Evolutionary conservation across 1,140 invertebrate genomes (phyloP).

Genomic region (Aphelinus atriplicis): DNA sequence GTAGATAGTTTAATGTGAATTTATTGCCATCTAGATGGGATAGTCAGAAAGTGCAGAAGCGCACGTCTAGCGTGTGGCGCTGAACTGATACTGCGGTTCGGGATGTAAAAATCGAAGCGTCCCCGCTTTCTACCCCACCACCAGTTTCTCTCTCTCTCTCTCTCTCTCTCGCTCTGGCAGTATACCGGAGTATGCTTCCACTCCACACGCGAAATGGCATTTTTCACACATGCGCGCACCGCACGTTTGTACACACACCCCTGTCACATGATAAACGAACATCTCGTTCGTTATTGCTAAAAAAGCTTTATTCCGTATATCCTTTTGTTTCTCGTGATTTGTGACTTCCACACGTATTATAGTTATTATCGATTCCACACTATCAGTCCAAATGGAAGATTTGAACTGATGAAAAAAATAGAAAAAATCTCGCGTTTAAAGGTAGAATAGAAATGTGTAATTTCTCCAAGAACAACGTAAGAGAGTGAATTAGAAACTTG

Average conservation of each 20-base stretch:
- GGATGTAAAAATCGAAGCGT: conserved; percentile 34
- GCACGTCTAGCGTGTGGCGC: conserved; percentile 41
- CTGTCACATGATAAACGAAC: conserved; percentile 16
- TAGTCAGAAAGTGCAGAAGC: conserved; percentile 60
- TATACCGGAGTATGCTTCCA: conserved; percentile 26
- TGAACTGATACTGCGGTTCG: conserved; percentile 26
- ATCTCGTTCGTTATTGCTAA: conserved; percentile 38
- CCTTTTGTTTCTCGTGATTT: conserved; percentile 25
- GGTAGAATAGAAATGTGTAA: too few species aligned
- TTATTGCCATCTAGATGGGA: conserved; percentile 64
- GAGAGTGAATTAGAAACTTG: too few species aligned
- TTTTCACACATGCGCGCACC: conserved; percentile 16
- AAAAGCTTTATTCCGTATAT: conserved; percentile 28
- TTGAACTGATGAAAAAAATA: too few species aligned
- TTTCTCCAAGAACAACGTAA: too few species aligned
- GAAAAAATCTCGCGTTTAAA: too few species aligned
- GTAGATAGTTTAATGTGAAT: conserved; percentile 67
- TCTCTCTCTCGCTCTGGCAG: neutral
- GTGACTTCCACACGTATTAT: neutral
- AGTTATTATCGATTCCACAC: too few species aligned
- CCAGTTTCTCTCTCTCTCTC: too few species aligned
- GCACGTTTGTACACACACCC: neutral
- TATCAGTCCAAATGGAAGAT: too few species aligned
- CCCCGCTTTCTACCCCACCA: too few species aligned
- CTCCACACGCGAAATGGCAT: conserved; percentile 17